Conservation (phyloP, 2,797 vertebrate species). For the Onychomys arenicola region DNA sequence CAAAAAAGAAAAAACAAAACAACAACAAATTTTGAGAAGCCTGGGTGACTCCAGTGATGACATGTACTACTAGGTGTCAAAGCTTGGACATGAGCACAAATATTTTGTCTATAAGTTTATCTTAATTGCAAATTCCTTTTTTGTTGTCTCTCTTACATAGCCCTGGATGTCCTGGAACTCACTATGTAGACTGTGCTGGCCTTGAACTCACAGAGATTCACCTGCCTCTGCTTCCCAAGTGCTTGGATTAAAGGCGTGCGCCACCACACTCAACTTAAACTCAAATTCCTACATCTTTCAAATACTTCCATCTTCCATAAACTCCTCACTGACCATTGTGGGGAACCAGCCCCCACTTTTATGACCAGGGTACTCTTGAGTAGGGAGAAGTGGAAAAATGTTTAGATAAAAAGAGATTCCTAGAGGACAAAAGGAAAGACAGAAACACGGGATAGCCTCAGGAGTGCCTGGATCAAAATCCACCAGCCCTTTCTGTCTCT, state of each 20-base stretch:
- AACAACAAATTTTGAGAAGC: constrained; percentile 12
- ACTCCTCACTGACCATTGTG: background rate
- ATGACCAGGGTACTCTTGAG: no score
- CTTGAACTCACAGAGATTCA: background rate
- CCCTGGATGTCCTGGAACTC: background rate
- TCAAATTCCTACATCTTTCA: constrained; percentile 46
- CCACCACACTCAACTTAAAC: background rate
- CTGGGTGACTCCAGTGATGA: background rate
- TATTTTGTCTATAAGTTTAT: background rate
- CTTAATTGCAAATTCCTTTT: background rate
- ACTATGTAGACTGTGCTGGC: background rate
- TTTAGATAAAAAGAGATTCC: no score
- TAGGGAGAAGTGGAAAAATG: no score
- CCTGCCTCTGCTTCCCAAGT: background rate
- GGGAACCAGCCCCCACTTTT: no score
- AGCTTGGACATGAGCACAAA: background rate
- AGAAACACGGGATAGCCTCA: no score
- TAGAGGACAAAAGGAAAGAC: no score
- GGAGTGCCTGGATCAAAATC: no score
- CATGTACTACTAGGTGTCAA: background rate
- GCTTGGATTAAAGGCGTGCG: background rate
- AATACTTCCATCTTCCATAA: constrained; percentile 8
- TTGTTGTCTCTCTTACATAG: background rate
- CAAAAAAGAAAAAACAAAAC: no score
- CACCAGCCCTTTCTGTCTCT: no score